Base-by-base conservation (phyloP, 2,888 invertebrate species). In the Pseudoips prasinana region DNA sequence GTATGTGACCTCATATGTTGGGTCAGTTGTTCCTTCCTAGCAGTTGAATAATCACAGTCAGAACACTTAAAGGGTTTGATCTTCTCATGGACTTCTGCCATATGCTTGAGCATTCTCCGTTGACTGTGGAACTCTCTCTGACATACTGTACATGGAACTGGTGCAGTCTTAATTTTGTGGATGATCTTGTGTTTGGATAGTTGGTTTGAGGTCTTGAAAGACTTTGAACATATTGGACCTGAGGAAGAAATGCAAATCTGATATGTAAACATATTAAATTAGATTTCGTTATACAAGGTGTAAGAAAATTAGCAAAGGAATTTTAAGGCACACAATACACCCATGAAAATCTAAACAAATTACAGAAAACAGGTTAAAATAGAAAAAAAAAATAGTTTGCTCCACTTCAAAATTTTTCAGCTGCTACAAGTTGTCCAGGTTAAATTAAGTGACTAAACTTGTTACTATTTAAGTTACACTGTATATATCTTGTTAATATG, bases 131-230 rank as follows among this genome's bases (percentile, higher is more conserved):
- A 92, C 37, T 79, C 78, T 10, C 91, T 80, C 9, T 89, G 83
- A 69, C 94, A 94, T 8, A 91, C 76, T 1, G 90, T 81, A 62
- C 94, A 94, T 10, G 70, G 63, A 0, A 62, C 46, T 1, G 70
- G 55, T 0, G 46, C 42, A 0, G 71, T 65, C 20, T 57, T 63
- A 10, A 64, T 59, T 26, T 91, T 91, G 70, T 94, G 94, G 10
- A 90, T 89, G 5, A 91, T 73, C 39, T 92, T 92, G 74, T 96
- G 96, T 63, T 95, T 95, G 22, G 93, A 90, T 32, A 96, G 78
- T 66, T 96, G 96, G 67, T 93, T 94, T 4, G 90, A 88, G 57
- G 94, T 96, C 73, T 96, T 96, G 73, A 96, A 96, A 0, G 89
- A 90, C 71, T 95, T 95, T 10, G 91, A 91, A 69, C 96, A 96